Conservation (phyloP, 2,113 vertebrate species). For the Lasiurus cinereus region DNA sequence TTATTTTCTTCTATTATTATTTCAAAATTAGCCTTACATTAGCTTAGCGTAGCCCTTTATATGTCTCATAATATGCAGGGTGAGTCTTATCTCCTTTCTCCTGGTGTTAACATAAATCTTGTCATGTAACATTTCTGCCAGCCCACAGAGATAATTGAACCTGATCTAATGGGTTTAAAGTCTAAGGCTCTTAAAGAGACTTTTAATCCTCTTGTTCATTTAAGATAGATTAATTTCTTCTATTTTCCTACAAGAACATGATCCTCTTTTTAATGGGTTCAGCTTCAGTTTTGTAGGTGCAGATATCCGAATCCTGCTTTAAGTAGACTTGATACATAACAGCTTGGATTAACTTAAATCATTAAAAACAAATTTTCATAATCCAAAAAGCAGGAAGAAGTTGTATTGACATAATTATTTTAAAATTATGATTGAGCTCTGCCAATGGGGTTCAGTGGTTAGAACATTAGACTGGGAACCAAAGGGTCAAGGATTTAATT, state of each 20-base stretch:
- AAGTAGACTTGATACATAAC: conserved; percentile 38
- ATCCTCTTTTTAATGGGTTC: not conserved
- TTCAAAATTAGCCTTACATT: conserved; percentile 63
- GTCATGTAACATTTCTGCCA: conserved; percentile 18
- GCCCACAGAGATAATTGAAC: conserved; percentile 33
- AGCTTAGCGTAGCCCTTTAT: conserved; percentile 40
- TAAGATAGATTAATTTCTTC: conserved; percentile 47
- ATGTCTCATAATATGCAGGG: conserved; percentile 1
- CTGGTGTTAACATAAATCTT: conserved; percentile 2
- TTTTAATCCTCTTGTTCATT: conserved; percentile 63
- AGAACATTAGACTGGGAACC: too few species aligned
- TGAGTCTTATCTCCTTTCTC: conserved; percentile 18
- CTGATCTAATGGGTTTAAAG: conserved; percentile 51
- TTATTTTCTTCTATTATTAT: conserved; percentile 61
- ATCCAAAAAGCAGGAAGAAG: conserved; percentile 16
- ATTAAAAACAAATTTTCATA: conserved; percentile 43
- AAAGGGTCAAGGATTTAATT: too few species aligned
- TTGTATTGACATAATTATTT: conserved; percentile 57
- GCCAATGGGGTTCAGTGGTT: not conserved
- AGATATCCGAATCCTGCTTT: not conserved
- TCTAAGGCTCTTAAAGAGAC: conserved; percentile 31
- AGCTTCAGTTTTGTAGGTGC: not conserved
- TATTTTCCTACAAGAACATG: conserved; percentile 38
- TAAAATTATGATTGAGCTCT: conserved; percentile 26
- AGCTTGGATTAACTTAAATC: not conserved